Base-by-base conservation (phyloP, 2,797 vertebrate species). In the Picus viridis region DNA sequence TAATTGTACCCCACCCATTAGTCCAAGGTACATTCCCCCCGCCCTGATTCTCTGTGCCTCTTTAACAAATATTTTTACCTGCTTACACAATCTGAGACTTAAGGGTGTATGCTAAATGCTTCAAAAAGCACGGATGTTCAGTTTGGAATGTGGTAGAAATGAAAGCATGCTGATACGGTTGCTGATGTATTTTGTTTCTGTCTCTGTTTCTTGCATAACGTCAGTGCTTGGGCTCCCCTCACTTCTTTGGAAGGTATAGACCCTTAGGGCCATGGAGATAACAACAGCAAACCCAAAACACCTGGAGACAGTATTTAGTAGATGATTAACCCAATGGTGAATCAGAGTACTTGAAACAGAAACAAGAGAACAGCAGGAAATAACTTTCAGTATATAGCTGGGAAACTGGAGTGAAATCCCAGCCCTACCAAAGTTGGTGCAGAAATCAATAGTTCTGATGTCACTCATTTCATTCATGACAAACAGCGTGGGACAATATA, bases 281-380 rank as follows among this genome's bases (percentile, higher is more conserved):
- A 95, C 79, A 95, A 85, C 90, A 90, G 94, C 79, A 94, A 95
- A 94, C 59, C 76, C 88, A 89, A 95, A 86, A 68, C 89, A 96
- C 94, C 94, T 94, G 94, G 91, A 95, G 93, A 96, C 68, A 93
- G 61, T 45, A 45, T 91, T 92, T 73, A 92, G 89, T 79, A 92
- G 89, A 89, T 96, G 61, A 94, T 95, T 95, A 96, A 92, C 76
- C 82, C 84, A 94, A 64, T 71, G 32, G 76, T 95, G 94, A 95
- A 95, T 96, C 86, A 95, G 84, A 92, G 92, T 61, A 22, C 86
- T 95, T 96, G 82, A 96, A 96, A 85, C 22, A 90, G 82, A 89
- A 93, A 86, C 75, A 92, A 90, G 82, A 94, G 90, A 93, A 76
- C 24, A 91, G 77, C 90, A 95, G 92, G 88, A 95, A 94, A 89